Evolutionary conservation across 2,888 invertebrate genomes (phyloP), one percentile per base, ranked within the genome.

Genomic region (Spisula subtruncata): DNA sequence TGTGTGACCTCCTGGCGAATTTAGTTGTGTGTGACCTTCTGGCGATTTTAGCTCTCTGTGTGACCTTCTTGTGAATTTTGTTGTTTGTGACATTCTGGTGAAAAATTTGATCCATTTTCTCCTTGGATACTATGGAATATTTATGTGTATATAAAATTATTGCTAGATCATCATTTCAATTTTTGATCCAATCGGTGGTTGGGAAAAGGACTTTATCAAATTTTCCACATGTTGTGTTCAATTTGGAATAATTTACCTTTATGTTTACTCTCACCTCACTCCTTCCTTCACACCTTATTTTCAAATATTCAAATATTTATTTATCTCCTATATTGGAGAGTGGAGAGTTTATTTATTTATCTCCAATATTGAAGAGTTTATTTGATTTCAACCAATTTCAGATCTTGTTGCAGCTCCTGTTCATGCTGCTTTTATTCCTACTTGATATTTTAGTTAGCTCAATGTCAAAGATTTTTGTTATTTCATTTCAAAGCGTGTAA

Each of bases 261-360:
- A n/a, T n/a, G n/a, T n/a, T n/a, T n/a, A n/a, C n/a, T n/a, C n/a
- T n/a, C n/a, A n/a, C n/a, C n/a, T n/a, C n/a, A n/a, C n/a, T n/a
- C n/a, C n/a, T n/a, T n/a, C 8, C 41, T 8, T 41, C 41, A 41
- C 41, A 41, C 41, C 51, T 51, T 8, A 4, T 14, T 51, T 1
- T 66, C 60, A 25, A 2, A 66, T 66, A 25, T 66, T 25, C 60
- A n/a, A 8, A 60, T 20, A 60, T 60, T 66, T 66, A 66, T 66
- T 66, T 66, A 66, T 66, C 60, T 66, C 25, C 60, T 5, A 25
- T 66, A 25, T 66, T 66, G 60, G n/a, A 66, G n/a, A n/a, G n/a
- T n/a, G n/a, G n/a, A n/a, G n/a, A n/a, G n/a, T n/a, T n/a, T 20
- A 60, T 60, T 66, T 66, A 66, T 66, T 66, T 66, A 66, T 66